Conservation (phyloP, 2,888 invertebrate genomes). For the Cactoblastis cactorum region DNA sequence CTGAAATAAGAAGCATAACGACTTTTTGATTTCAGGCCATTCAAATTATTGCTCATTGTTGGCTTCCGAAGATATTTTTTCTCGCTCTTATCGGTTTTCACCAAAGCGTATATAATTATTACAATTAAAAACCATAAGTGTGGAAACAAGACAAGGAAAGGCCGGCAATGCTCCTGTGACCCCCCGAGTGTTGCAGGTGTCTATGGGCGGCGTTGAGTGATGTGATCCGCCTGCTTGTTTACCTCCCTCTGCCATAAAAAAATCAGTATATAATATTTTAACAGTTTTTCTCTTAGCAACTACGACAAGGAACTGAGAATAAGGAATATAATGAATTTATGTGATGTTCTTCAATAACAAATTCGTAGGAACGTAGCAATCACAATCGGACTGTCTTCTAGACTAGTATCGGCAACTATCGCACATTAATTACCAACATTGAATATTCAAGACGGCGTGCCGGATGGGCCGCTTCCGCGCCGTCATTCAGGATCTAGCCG, state of each 20-base stretch:
- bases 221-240: too few species aligned
- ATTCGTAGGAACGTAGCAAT: neutral
- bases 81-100: neutral
- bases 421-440: slow-evolving; percentile 51
- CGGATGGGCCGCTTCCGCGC: slow-evolving; percentile 62
- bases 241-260: too few species aligned
- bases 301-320: too few species aligned
- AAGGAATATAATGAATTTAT: too few species aligned
- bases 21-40: slow-evolving; percentile 1
- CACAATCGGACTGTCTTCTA: slow-evolving; percentile 5
- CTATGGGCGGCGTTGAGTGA: too few species aligned
- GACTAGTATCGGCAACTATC: slow-evolving; percentile 15
- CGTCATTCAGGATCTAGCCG: slow-evolving; percentile 24
- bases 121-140: too few species aligned
- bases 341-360: too few species aligned
- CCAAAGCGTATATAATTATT: neutral
- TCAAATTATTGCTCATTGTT: neutral
- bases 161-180: too few species aligned
- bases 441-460: slow-evolving; percentile 50
- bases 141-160: too few species aligned
- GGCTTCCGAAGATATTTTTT: neutral
- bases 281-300: too few species aligned
- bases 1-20: slow-evolving; percentile 1
- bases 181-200: too few species aligned
- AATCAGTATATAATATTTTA: too few species aligned